Evolutionary conservation across 2,797 vertebrate genomes (phyloP).

Genomic region (Sebastes nivosus): DNA sequence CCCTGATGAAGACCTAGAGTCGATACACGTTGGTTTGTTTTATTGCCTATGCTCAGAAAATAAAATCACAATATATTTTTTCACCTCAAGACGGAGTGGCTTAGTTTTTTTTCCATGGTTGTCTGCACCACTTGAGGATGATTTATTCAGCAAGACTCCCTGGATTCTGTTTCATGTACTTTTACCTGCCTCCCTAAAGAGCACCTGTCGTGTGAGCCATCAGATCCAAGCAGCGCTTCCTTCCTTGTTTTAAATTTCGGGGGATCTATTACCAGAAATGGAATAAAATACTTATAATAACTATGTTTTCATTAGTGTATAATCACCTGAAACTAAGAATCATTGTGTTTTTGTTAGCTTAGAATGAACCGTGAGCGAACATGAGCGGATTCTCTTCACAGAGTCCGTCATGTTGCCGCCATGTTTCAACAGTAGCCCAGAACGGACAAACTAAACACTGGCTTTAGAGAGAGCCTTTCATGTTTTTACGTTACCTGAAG

Average conservation of each 20-base stretch:
- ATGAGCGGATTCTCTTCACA: background rate
- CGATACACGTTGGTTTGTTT: too few species aligned
- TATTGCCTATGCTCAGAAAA: too few species aligned
- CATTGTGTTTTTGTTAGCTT: background rate
- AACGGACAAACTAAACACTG: background rate
- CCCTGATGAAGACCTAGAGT: too few species aligned
- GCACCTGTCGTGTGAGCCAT: too few species aligned
- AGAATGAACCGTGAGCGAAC: background rate
- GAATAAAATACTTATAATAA: background rate
- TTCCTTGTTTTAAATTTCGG: background rate
- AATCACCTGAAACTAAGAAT: background rate
- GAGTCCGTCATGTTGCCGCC: background rate
- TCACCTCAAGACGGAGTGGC: too few species aligned
- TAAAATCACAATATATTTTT: too few species aligned
- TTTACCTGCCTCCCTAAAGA: too few species aligned
- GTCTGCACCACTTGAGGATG: too few species aligned
- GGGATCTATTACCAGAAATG: background rate
- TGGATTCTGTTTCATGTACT: too few species aligned
- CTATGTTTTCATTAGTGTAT: background rate
- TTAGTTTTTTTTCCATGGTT: too few species aligned
- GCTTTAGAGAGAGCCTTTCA: background rate
- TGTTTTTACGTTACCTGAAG: background rate
- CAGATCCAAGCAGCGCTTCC: too few species aligned
- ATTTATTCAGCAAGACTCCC: too few species aligned
- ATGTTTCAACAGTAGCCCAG: background rate